Percentiles rank a stretch among this genome's conserved stretches.
Evolutionary conservation across 2,797 vertebrate species (phyloP).

Genomic region (Myotis planiceps): DNA sequence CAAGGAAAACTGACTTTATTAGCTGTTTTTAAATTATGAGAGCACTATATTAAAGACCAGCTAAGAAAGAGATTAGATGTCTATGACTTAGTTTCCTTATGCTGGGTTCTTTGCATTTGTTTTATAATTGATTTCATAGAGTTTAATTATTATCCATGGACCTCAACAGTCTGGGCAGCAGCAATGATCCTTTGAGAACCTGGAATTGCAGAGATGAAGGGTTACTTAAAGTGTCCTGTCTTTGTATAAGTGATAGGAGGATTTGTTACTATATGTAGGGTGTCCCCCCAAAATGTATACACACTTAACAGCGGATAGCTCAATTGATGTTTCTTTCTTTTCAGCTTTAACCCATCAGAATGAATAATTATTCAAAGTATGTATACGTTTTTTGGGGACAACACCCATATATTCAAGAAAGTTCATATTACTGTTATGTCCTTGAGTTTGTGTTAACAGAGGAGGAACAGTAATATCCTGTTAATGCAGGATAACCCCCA

Average conservation of each 20-base stretch:
- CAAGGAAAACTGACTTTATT: background rate
- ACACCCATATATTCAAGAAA: background rate
- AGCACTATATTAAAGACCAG: background rate
- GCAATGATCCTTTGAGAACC: background rate
- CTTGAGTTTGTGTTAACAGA: background rate
- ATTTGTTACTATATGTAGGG: background rate
- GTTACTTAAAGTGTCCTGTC: background rate
- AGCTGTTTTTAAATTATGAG: background rate
- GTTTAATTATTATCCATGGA: background rate
- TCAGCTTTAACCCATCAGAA: no score
- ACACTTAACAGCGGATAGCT: no score
- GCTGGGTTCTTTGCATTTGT: conserved; percentile 74
- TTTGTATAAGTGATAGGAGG: background rate
- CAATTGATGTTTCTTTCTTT: no score
- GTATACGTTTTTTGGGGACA: no score
- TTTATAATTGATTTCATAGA: background rate
- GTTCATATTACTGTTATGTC: background rate
- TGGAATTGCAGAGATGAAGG: background rate
- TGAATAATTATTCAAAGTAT: no score
- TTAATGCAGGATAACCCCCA: no score
- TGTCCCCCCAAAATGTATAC: no score
- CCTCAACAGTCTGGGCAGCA: background rate
- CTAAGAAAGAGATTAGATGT: background rate
- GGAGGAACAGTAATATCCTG: no score
- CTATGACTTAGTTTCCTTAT: conserved; percentile 43